Conservation (phyloP, 2,113 vertebrate genomes). For the Mustelus asterias region DNA sequence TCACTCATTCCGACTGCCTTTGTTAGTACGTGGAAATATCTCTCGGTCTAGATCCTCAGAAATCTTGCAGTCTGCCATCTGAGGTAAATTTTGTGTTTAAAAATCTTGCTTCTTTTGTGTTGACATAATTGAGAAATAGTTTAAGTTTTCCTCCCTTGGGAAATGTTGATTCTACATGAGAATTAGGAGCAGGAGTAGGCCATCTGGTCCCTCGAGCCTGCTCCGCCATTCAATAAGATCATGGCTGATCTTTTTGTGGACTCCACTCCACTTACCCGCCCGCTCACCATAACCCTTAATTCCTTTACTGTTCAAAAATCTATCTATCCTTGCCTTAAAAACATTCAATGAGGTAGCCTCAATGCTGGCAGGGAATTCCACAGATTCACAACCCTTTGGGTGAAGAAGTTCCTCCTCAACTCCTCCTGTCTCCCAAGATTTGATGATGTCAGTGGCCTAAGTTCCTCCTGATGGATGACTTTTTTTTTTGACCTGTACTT, state of each 20-base stretch:
- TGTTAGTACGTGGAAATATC: slow-evolving; percentile 78
- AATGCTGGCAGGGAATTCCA: no score
- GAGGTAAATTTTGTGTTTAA: neutral
- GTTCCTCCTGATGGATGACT: neutral
- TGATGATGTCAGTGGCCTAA: neutral
- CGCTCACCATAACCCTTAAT: no score
- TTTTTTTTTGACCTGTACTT: neutral
- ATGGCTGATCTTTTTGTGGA: no score
- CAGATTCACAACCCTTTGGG: no score
- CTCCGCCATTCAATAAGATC: no score
- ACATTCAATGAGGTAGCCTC: no score
- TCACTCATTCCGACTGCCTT: slow-evolving; percentile 75
- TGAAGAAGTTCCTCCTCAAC: neutral
- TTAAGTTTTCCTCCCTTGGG: neutral
- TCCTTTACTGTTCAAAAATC: no score
- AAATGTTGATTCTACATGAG: neutral
- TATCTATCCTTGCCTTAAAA: no score
- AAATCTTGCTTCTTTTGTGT: neutral
- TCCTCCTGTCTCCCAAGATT: neutral
- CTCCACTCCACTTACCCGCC: no score
- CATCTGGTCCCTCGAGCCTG: no score
- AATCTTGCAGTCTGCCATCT: neutral
- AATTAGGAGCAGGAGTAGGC: no score
- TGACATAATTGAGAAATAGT: neutral
- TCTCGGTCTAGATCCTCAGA: slow-evolving; percentile 53